These are phyloP conservation scores for Elephas maximus DNA, from an alignment of 2,113 vertebrate species.

Conservation along the genomic window DNA sequence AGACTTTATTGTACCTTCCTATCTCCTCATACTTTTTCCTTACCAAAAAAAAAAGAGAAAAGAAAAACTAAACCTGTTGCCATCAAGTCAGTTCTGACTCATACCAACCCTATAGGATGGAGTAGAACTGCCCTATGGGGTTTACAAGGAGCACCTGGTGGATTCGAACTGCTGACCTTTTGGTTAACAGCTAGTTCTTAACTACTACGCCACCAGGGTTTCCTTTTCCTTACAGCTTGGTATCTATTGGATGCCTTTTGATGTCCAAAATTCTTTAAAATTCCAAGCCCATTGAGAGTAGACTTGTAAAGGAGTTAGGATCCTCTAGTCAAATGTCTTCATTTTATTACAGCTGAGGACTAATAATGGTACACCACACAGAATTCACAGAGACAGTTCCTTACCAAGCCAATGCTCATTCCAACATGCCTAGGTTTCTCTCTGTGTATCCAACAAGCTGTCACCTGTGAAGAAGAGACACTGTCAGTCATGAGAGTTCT, in stretches of 20 bases:
- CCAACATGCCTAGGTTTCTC: not conserved
- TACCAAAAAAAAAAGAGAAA: too few relatives aligned
- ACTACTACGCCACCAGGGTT: too few relatives aligned
- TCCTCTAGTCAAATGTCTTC: not conserved
- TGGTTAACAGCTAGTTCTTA: too few relatives aligned
- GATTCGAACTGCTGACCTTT: too few relatives aligned
- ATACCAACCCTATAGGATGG: too few relatives aligned
- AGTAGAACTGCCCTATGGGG: too few relatives aligned
- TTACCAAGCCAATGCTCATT: not conserved
- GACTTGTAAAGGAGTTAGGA: not conserved
- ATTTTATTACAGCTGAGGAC: not conserved
- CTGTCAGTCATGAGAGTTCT: not conserved
- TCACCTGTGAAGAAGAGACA: not conserved
- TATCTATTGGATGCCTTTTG: not conserved
- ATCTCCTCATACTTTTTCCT: not conserved
- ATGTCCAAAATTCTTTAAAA: not conserved
- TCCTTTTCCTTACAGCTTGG: not conserved
- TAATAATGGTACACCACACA: not conserved
- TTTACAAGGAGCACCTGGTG: too few relatives aligned
- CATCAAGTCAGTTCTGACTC: too few relatives aligned
- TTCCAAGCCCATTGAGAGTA: not conserved
- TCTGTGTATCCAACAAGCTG: not conserved
- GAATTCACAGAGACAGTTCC: not conserved
- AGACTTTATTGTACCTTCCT: not conserved
- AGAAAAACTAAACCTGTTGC: too few relatives aligned